These are phyloP conservation scores for Lucifuga dentata DNA, from an alignment of 2,113 vertebrate species.

Conservation along the genomic window DNA sequence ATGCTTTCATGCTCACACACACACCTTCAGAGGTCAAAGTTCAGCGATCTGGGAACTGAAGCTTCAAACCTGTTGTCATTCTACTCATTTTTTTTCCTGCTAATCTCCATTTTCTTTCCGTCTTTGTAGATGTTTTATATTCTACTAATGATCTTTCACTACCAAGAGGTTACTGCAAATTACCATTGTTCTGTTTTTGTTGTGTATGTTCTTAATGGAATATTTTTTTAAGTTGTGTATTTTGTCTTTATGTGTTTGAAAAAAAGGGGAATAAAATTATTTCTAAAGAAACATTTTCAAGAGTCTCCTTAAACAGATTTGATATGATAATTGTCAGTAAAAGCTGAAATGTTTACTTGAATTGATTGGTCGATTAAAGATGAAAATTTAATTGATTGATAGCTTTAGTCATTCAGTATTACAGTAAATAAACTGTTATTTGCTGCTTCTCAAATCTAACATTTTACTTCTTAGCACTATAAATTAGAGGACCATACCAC, in stretches of 20 bases:
- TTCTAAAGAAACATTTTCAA: too few relatives aligned
- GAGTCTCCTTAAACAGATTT: neutral
- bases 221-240: conserved; percentile 53
- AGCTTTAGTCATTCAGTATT: too few relatives aligned
- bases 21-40: neutral
- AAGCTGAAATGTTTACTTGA: too few relatives aligned
- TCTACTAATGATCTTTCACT: conserved; percentile 22
- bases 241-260: conserved; percentile 53
- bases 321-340: neutral
- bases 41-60: conserved; percentile 1
- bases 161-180: conserved; percentile 39
- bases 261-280: conserved; percentile 69
- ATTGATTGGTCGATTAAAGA: too few relatives aligned
- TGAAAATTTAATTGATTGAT: too few relatives aligned
- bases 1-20: neutral
- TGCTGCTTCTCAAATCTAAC: too few relatives aligned
- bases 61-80: conserved; percentile 23
- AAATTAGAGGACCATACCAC: too few relatives aligned
- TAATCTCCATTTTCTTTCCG: conserved; percentile 1
- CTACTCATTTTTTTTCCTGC: conserved; percentile 17
- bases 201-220: conserved; percentile 41
- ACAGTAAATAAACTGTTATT: too few relatives aligned
- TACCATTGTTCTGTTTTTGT: conserved; percentile 32
- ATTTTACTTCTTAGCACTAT: too few relatives aligned
- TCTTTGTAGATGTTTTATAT: conserved; percentile 28